Conservation (phyloP, 2,113 vertebrate species). For the Triplophysa rosa region DNA sequence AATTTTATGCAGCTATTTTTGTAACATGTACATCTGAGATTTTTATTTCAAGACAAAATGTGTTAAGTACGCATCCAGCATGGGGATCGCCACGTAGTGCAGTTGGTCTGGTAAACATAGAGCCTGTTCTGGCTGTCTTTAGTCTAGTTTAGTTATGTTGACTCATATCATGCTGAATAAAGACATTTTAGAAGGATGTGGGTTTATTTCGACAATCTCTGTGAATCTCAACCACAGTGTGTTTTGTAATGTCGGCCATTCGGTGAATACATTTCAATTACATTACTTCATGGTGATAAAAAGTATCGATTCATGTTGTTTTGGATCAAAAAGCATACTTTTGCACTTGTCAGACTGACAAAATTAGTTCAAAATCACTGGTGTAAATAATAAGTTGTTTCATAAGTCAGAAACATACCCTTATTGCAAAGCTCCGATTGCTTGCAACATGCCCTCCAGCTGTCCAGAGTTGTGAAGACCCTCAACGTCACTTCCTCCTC, state of each 20-base stretch:
- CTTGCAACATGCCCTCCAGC: slow-evolving; percentile 67
- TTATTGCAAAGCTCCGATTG: slow-evolving; percentile 75
- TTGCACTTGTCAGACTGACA: not conserved
- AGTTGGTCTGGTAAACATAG: slow-evolving; percentile 36
- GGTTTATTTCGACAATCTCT: not conserved
- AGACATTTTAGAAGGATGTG: slow-evolving; percentile 69
- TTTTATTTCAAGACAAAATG: slow-evolving; percentile 48
- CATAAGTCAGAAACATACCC: slow-evolving; percentile 54
- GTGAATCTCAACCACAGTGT: not conserved
- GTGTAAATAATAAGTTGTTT: not conserved
- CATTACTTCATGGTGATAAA: too few relatives aligned
- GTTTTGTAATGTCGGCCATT: too few relatives aligned
- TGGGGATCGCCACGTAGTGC: slow-evolving; percentile 45
- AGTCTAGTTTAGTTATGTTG: slow-evolving; percentile 63
- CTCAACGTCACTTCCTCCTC: slow-evolving; percentile 76
- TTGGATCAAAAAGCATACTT: not conserved
- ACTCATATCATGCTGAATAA: slow-evolving; percentile 69
- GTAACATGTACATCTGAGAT: slow-evolving; percentile 61
- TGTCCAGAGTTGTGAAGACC: slow-evolving; percentile 64
- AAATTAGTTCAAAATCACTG: not conserved
- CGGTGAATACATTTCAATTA: too few relatives aligned
- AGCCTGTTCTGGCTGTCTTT: slow-evolving; percentile 52
- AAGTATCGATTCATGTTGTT: too few relatives aligned
- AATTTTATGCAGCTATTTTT: slow-evolving; percentile 76
- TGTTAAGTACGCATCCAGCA: slow-evolving; percentile 50